Evolutionary conservation across 2,113 vertebrate genomes (phyloP), one percentile per base, ranked within the genome.

Genomic region (Neogobius melanostomus): DNA sequence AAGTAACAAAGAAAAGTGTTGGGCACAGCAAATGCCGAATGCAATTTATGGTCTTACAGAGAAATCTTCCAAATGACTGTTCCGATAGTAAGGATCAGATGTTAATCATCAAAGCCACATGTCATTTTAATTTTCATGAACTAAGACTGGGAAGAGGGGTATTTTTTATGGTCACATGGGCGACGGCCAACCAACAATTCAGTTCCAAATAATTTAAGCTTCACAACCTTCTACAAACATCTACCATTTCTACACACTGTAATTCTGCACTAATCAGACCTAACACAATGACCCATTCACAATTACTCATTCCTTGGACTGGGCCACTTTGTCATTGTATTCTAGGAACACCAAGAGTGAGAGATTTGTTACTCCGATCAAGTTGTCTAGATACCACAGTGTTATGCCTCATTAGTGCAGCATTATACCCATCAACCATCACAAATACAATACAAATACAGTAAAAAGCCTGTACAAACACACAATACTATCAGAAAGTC

Each of bases 1-100:
- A 91, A 87, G 84, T 88, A 87, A 90, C 79, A 86, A 85, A 90
- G 68, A 79, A 82, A 74, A 76, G 83, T 83, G 64, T 77, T 86
- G 70, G 50, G 80, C 76, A 28, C 66, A n/a, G 59, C 59, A 88
- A 63, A 85, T 72, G 70, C 80, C 70, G 68, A 66, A 85, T 72
- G 62, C 79, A 78, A 84, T 67, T 69, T 49, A 72, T 67, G 48
- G 52, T 48, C 62, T 36, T 17, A 70, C 10, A 21, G 9, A 28
- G 17, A 56, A 56, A 56, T 54, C 6, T 56, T 11, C 28, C 3
- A 36, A 36, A 36, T 36, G 28, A 36, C 28, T 36, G 28, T 5
- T 36, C 28, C 28, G 28, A 36, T 28, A 56, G 17, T 56, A 28
- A 56, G 8, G 11, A 56, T 56, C 17, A 28, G 1, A 56, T 11